Evolutionary conservation across 2,888 invertebrate genomes (phyloP).

Genomic region (Leucophenga maculata): DNA sequence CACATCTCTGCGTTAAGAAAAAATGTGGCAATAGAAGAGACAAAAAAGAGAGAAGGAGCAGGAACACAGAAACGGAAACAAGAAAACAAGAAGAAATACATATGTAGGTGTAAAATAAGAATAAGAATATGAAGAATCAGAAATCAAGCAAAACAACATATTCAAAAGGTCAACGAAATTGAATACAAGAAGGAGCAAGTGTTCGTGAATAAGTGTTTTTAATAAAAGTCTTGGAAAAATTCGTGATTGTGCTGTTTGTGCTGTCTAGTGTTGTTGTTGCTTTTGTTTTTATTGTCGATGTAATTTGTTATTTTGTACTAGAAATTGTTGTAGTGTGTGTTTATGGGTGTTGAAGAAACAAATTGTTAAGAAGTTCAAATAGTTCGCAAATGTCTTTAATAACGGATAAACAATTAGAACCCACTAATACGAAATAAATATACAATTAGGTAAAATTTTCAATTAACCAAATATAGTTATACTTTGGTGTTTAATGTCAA

Average conservation of each 20-base stretch:
- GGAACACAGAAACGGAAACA: constrained; percentile 52
- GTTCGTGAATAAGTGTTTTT: too few species aligned
- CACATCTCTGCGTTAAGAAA: constrained; percentile 73
- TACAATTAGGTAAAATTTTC: too few species aligned
- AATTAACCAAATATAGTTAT: too few species aligned
- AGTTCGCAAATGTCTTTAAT: constrained; percentile 22
- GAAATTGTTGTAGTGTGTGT: not conserved
- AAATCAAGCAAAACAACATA: constrained; percentile 29
- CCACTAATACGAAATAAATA: too few species aligned
- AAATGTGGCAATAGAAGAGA: constrained; percentile 73
- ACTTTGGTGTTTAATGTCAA: too few species aligned
- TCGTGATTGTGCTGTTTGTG: too few species aligned
- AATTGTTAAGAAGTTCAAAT: too few species aligned
- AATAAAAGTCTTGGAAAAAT: too few species aligned
- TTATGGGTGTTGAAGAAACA: not conserved
- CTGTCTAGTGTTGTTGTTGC: too few species aligned
- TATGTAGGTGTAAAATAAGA: constrained; percentile 40
- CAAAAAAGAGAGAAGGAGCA: constrained; percentile 68
- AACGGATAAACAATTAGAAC: constrained; percentile 10
- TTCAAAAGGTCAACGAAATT: constrained; percentile 1
- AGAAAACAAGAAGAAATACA: constrained; percentile 51
- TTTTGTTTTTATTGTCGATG: too few species aligned
- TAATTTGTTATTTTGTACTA: too few species aligned
- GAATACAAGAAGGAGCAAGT: constrained; percentile 28
- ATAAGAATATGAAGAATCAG: constrained; percentile 28